Evolutionary conservation across 2,888 invertebrate genomes (phyloP), one percentile per base, ranked within the genome.

Genomic region (Catonia carolina): DNA sequence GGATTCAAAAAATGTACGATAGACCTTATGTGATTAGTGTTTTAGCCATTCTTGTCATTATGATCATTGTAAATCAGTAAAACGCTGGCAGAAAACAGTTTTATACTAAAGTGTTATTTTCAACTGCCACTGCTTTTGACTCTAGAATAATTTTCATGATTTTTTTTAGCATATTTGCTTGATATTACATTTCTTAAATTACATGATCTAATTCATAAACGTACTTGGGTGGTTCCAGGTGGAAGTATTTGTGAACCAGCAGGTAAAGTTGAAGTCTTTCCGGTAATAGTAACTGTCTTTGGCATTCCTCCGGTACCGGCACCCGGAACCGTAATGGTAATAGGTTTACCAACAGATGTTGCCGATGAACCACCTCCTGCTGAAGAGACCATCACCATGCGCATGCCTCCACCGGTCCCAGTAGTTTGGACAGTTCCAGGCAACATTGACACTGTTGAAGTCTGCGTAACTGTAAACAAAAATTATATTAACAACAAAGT

Each of bases 271-370:
- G 62, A 67, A 47, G 73, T 72, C 61, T 80, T 81, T 27, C 80
- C 79, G 1, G 79, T 74, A 49, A 83, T 74, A 1, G 80, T 82
- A 5, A 83, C 76, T 1, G 80, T 80, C 69, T 82, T 82, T 6
- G 78, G 75, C 35, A 77, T 72, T 10, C 75, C 77, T 22, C 70
- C 70, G 10, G 61, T 53, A 15, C 73, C 73, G 53, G 74, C 74
- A 2, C 75, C 75, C 4, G 84, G 82, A 66, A 85, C 78, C 0
- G 84, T 82, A 60, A 85, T 79, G 1, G 84, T 84, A 56, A 86
- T 82, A 0, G 85, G 85, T 66, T 84, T 82, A 1, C 82, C 81
- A 7, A 64, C 62, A 6, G 79, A 72, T 31, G 79, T 79, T 58
- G 75, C 75, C 1, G 76, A 72, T 14, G 73, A 75, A 4, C 41